Percentiles rank a stretch among this genome's conserved stretches.
Conservation (phyloP, 1,140 invertebrate species). For the Cyclargus thomasi region DNA sequence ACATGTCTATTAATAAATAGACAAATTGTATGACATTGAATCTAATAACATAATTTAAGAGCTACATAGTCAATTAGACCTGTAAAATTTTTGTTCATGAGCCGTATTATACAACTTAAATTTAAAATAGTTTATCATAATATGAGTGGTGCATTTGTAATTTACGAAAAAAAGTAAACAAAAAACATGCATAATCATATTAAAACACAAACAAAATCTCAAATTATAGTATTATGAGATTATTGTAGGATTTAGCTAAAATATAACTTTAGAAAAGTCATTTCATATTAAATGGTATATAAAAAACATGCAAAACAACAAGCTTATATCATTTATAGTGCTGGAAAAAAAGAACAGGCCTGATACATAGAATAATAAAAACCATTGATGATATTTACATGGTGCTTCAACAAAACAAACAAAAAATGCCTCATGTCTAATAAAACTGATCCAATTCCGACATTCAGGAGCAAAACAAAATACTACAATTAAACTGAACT, state of each 20-base stretch:
- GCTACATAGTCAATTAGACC: no score
- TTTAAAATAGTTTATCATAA: no score
- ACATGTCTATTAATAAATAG: no score
- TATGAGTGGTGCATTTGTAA: no score
- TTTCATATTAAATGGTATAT: not conserved
- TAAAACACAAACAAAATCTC: not conserved
- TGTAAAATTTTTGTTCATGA: no score
- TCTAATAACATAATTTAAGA: no score
- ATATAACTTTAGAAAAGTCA: no score
- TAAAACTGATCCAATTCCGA: not conserved
- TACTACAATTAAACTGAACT: constrained; percentile 25
- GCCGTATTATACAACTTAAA: no score
- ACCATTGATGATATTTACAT: not conserved
- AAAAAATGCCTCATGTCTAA: not conserved
- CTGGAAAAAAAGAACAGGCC: not conserved
- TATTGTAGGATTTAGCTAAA: no score
- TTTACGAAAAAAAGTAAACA: not conserved
- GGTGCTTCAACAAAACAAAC: not conserved
- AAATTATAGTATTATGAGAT: not conserved
- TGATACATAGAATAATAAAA: not conserved
- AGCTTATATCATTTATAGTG: not conserved
- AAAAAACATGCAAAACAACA: not conserved
- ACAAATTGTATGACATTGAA: no score
- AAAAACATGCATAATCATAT: not conserved
- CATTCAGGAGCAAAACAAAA: constrained; percentile 15